Evolutionary conservation across 2,113 vertebrate genomes (phyloP).

Genomic region (Hydropotes inermis): DNA sequence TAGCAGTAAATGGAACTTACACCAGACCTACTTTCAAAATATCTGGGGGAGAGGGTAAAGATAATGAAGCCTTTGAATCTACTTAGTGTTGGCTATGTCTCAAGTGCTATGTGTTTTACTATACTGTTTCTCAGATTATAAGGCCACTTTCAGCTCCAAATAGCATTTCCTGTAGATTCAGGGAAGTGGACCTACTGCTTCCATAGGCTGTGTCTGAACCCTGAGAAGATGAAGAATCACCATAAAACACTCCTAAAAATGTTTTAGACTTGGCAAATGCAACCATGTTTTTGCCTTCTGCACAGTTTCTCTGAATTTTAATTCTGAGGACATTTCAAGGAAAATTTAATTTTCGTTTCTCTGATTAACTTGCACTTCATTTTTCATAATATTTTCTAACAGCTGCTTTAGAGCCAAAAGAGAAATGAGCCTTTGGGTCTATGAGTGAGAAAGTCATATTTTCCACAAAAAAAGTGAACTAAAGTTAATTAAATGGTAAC

Average conservation of each 20-base stretch:
- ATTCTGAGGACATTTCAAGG: conserved; percentile 28
- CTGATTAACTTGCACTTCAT: conserved; percentile 55
- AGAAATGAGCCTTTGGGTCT: neutral
- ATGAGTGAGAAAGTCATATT: neutral
- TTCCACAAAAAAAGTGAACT: conserved; percentile 20
- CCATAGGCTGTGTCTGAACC: neutral
- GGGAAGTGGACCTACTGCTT: neutral
- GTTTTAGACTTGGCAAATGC: conserved; percentile 44
- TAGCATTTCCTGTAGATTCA: neutral
- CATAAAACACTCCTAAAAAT: conserved; percentile 46
- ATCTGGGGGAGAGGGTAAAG: neutral
- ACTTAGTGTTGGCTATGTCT: neutral
- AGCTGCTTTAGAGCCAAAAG: conserved; percentile 22
- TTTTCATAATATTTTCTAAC: conserved; percentile 54
- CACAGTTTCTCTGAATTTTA: conserved; percentile 56
- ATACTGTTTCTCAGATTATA: neutral
- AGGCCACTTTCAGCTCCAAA: neutral
- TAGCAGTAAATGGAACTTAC: neutral
- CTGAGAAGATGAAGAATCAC: neutral
- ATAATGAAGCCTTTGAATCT: neutral
- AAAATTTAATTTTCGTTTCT: conserved; percentile 48
- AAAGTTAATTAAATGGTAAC: conserved; percentile 22
- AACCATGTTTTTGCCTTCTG: conserved; percentile 37
- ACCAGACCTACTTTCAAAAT: neutral
- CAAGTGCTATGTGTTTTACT: conserved; percentile 7